A percentile compares a stretch with the other conserved stretches of the same genome.
These are phyloP conservation scores for Pararge aegeria DNA, from an alignment of 1,140 invertebrate genomes.

Conservation along the genomic window DNA sequence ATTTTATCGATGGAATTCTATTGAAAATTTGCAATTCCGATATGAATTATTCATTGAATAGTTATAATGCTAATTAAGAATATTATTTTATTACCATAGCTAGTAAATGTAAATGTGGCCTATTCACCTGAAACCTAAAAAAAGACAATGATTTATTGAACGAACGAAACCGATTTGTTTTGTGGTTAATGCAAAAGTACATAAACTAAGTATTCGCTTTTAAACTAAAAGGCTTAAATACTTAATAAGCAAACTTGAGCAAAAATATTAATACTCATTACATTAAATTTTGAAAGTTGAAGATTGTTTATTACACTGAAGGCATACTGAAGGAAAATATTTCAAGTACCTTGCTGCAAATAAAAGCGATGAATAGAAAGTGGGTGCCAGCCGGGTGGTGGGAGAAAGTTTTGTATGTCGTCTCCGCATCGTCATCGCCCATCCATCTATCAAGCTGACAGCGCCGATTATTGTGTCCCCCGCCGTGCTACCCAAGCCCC, in stretches of 20 bases:
- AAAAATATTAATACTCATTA: too few relatives aligned
- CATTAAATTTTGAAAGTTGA: not conserved
- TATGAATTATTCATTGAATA: not conserved
- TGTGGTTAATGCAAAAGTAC: too few relatives aligned
- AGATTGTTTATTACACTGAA: not conserved
- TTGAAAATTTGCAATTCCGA: not conserved
- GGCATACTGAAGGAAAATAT: conserved; percentile 12
- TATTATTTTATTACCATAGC: not conserved
- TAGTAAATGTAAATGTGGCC: not conserved
- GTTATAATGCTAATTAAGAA: not conserved
- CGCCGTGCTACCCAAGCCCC: conserved; percentile 43
- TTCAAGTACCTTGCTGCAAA: not conserved
- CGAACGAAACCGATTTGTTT: too few relatives aligned
- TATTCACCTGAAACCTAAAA: not conserved
- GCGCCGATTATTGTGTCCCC: conserved; percentile 58
- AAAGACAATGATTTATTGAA: too few relatives aligned
- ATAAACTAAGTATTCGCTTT: too few relatives aligned
- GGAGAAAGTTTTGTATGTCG: conserved; percentile 40
- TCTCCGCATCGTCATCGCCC: conserved; percentile 57
- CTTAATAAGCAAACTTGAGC: too few relatives aligned
- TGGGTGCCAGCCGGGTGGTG: conserved; percentile 32
- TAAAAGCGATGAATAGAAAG: conserved; percentile 39
- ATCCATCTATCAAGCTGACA: conserved; percentile 68
- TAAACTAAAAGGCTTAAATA: too few relatives aligned
- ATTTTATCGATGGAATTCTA: conserved; percentile 3